Evolutionary conservation across 2,797 vertebrate genomes (phyloP), one percentile per base, ranked within the genome.

Genomic region (Tapirus indicus): DNA sequence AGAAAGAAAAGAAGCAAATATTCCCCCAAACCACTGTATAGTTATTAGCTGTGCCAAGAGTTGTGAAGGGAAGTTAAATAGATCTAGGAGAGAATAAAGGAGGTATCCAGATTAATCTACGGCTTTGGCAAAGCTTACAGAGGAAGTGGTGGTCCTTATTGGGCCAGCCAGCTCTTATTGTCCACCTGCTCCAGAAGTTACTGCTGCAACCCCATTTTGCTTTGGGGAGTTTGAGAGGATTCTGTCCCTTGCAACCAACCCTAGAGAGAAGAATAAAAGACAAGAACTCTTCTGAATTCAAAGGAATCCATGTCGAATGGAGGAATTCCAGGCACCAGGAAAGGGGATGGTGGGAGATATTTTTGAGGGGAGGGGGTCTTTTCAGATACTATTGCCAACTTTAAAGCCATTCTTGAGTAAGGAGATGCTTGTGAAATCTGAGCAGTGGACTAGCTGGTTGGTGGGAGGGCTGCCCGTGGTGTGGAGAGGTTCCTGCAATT

Each of bases 261-360:
- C 23, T 47, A 69, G 56, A 56, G 35, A 77, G n/a, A 83, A 68
- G 13, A 56, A 85, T 58, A 66, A 56, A 56, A 88, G 41, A 38
- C 18, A 71, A 91, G 87, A 83, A 32, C 68, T 91, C 17, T 54
- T 93, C 79, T 87, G 83, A 78, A 79, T 66, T 49, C 56, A 74
- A 77, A 88, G n/a, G 58, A 85, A 86, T 62, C 25, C 69, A 85
- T 4, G 78, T 32, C 23, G 35, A 66, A 49, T 7, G 44, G 7
- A 86, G 20, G 27, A 27, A 75, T 60, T 83, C 77, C 52, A 64
- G 49, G n/a, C 5, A 27, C 8, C 6, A 54, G 68, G 44, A 62
- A 74, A 88, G 18, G 44, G 0, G 25, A 11, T 13, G 13, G 3
- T 41, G 41, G 62, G 5, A 44, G 58, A 41, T 38, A 16, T 47